Conservation (phyloP, 2,888 invertebrate genomes). For the Globia sparganii region DNA sequence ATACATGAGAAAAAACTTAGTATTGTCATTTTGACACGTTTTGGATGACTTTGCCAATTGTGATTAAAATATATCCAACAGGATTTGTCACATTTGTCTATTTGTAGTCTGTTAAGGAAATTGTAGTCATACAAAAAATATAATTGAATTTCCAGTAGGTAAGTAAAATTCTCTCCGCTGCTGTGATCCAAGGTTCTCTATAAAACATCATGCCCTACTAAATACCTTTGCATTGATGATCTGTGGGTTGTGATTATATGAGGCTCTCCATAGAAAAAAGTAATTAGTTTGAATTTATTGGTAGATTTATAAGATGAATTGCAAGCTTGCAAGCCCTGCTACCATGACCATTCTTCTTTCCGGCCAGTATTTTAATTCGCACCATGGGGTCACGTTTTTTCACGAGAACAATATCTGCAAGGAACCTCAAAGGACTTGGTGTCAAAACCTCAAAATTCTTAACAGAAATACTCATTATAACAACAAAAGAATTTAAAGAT, state of each 20-base stretch:
- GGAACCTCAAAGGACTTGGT: slow-evolving; percentile 10
- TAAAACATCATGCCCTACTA: background rate
- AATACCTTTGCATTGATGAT: background rate
- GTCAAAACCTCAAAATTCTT: slow-evolving; percentile 10
- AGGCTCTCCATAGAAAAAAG: background rate
- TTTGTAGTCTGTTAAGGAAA: slow-evolving; percentile 4
- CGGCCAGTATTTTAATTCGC: slow-evolving; percentile 11
- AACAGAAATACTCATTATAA: slow-evolving; percentile 54
- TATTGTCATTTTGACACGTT: slow-evolving; percentile 36
- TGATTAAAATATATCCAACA: slow-evolving; percentile 26
- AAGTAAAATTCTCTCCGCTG: background rate
- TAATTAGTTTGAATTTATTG: slow-evolving; percentile 9
- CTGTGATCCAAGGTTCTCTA: background rate
- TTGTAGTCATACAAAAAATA: slow-evolving; percentile 20
- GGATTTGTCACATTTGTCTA: slow-evolving; percentile 31
- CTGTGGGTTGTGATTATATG: background rate
- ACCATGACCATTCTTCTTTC: slow-evolving; percentile 2
- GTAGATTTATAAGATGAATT: slow-evolving; percentile 19
- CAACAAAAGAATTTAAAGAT: slow-evolving; percentile 68
- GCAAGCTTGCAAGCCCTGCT: background rate
- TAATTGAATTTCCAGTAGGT: slow-evolving; percentile 19
- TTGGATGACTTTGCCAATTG: slow-evolving; percentile 45
- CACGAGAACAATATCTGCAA: background rate
- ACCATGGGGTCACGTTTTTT: slow-evolving; percentile 1
- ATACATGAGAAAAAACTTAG: slow-evolving; percentile 17